These are phyloP conservation scores for Oryzias javanicus DNA, from an alignment of 2,113 vertebrate genomes.

Conservation along the genomic window DNA sequence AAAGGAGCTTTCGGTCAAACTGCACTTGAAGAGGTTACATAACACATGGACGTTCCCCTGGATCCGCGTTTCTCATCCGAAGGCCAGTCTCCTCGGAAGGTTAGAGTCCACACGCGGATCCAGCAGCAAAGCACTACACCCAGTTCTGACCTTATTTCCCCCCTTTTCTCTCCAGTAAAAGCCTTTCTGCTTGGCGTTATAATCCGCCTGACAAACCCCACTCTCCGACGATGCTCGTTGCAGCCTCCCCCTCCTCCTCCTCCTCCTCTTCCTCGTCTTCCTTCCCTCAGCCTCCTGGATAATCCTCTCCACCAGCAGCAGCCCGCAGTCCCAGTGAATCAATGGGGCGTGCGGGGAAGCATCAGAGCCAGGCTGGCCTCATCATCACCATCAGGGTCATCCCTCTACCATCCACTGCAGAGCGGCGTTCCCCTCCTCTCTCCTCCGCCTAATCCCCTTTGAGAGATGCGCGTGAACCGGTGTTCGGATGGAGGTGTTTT, in stretches of 20 bases:
- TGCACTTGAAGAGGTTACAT: slow-evolving; percentile 26
- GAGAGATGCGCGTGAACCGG: slow-evolving; percentile 39
- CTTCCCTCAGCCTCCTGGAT: slow-evolving; percentile 59
- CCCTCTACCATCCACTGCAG: slow-evolving; percentile 25
- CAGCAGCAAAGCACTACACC: no score
- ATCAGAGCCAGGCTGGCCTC: slow-evolving; percentile 38
- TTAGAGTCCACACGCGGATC: no score
- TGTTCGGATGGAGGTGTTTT: slow-evolving; percentile 35
- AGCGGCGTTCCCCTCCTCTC: no score
- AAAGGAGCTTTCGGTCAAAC: slow-evolving; percentile 8
- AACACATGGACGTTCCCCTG: slow-evolving; percentile 4
- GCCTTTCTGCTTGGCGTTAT: no score
- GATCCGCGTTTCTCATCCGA: background rate
- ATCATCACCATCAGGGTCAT: slow-evolving; percentile 32
- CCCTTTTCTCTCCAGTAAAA: no score
- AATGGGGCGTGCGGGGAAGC: slow-evolving; percentile 40
- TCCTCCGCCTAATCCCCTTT: background rate
- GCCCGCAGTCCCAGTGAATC: slow-evolving; percentile 42
- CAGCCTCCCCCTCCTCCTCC: slow-evolving; percentile 42
- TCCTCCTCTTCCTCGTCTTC: slow-evolving; percentile 24
- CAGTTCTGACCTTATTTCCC: no score
- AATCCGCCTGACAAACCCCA: slow-evolving; percentile 5
- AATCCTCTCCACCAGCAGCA: slow-evolving; percentile 50
- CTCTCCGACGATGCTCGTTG: slow-evolving; percentile 50
- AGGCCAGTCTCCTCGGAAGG: slow-evolving; percentile 7